Evolutionary conservation across 2,888 invertebrate genomes (phyloP).

Genomic region (Sinotaia quadrata): DNA sequence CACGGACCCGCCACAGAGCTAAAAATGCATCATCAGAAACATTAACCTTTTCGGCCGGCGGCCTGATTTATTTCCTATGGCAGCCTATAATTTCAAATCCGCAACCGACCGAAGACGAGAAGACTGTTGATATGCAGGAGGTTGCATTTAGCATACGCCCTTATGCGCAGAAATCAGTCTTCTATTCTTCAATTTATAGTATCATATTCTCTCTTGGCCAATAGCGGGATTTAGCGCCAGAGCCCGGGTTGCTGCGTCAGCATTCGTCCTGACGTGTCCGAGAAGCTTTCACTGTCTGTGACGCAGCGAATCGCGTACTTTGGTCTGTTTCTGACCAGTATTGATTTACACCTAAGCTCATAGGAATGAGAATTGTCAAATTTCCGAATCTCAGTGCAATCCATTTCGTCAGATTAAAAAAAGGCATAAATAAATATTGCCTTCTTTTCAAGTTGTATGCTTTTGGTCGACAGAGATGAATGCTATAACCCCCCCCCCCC

Average conservation of each 20-base stretch:
- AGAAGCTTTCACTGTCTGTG: neutral
- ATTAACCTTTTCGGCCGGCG: constrained; percentile 36
- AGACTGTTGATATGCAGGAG: neutral
- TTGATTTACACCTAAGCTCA: no score
- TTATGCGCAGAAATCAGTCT: constrained; percentile 22
- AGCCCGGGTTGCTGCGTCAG: neutral
- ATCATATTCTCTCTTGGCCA: constrained; percentile 17
- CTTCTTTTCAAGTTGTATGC: no score
- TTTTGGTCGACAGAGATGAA: no score
- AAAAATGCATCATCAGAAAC: constrained; percentile 32
- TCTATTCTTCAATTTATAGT: constrained; percentile 22
- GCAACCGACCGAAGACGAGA: constrained; percentile 11
- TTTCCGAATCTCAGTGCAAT: no score
- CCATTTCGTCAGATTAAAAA: no score
- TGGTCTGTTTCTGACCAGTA: no score
- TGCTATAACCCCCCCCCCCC: no score
- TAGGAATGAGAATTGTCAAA: no score
- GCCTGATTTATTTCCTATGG: constrained; percentile 24
- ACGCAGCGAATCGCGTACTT: no score
- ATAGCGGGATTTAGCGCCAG: neutral
- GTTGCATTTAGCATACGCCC: constrained; percentile 12
- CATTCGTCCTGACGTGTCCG: neutral
- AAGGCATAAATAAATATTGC: no score
- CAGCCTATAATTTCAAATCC: constrained; percentile 23
- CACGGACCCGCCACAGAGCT: constrained; percentile 17